Percentiles rank a stretch among this genome's conserved stretches.
phyloP scores from a whole-genome alignment of 2,888 invertebrate species.

The Caenorhabditis sulstoni region DNA sequence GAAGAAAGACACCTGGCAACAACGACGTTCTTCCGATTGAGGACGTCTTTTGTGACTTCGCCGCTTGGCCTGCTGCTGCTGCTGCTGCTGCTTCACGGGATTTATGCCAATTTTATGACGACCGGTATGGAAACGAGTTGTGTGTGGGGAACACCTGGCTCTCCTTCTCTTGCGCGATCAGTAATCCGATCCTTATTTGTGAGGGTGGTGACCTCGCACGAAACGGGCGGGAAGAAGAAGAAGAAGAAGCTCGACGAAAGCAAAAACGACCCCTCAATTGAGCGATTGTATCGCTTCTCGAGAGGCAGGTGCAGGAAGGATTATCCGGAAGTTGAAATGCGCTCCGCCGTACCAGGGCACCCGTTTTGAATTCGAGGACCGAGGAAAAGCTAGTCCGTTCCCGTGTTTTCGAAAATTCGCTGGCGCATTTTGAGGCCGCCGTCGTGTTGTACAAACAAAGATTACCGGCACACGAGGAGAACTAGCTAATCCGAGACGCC shows the following conservation, averaged over 20 bases:
- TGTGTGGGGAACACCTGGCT: conserved; percentile 29
- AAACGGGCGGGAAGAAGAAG: not conserved
- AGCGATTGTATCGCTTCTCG: no score
- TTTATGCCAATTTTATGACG: conserved; percentile 44
- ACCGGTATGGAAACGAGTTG: conserved; percentile 9
- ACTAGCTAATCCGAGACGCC: conserved; percentile 42
- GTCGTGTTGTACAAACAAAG: conserved; percentile 51
- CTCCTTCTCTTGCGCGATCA: not conserved
- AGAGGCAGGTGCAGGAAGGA: no score
- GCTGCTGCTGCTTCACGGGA: conserved; percentile 28
- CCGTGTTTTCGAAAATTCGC: not conserved
- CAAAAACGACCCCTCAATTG: no score
- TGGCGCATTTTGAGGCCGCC: not conserved
- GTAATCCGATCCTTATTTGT: conserved; percentile 25
- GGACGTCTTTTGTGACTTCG: conserved; percentile 35
- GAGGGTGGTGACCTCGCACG: not conserved
- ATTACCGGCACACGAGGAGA: conserved; percentile 17
- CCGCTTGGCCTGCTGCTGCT: not conserved
- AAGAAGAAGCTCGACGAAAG: not conserved
- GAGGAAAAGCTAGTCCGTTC: no score
- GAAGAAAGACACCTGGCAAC: conserved; percentile 41
- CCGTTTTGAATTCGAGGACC: no score
- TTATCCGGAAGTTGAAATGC: no score
- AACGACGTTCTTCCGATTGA: conserved; percentile 23
- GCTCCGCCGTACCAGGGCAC: no score